These are phyloP conservation scores for Aporrectodea caliginosa DNA, from an alignment of 1,140 invertebrate species.

Conservation along the genomic window DNA sequence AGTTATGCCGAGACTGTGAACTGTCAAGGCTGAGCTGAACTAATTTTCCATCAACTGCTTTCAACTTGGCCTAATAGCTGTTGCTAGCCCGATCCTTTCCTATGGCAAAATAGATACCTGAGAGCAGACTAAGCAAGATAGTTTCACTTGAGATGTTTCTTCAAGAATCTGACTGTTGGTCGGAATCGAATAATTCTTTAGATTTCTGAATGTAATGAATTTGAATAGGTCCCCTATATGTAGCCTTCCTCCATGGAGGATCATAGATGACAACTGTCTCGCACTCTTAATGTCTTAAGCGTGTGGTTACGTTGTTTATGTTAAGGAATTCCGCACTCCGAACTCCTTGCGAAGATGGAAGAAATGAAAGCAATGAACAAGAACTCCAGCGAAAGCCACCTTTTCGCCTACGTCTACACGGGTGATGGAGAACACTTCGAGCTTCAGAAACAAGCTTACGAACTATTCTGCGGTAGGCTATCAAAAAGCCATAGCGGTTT, in stretches of 20 bases:
- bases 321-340: conserved; percentile 40
- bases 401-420: conserved; percentile 51
- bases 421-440: conserved; percentile 42
- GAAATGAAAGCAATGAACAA: conserved; percentile 39
- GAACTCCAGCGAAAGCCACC: conserved; percentile 41
- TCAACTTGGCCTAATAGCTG: neutral
- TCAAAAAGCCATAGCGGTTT: conserved; percentile 13
- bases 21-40: too few relatives aligned
- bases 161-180: neutral
- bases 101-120: too few relatives aligned
- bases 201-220: neutral
- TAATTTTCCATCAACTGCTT: too few relatives aligned
- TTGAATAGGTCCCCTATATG: too few relatives aligned
- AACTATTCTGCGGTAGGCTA: conserved; percentile 43
- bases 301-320: neutral
- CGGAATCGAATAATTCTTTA: neutral
- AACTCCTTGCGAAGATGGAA: conserved; percentile 39
- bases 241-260: neutral
- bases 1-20: too few relatives aligned
- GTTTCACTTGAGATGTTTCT: too few relatives aligned
- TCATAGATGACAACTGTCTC: neutral
- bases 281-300: neutral
- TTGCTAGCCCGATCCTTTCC: neutral
- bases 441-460: conserved; percentile 45
- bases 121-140: too few relatives aligned